Base-by-base conservation (phyloP, 2,888 invertebrate genomes). In the Dynastes grantii region DNA sequence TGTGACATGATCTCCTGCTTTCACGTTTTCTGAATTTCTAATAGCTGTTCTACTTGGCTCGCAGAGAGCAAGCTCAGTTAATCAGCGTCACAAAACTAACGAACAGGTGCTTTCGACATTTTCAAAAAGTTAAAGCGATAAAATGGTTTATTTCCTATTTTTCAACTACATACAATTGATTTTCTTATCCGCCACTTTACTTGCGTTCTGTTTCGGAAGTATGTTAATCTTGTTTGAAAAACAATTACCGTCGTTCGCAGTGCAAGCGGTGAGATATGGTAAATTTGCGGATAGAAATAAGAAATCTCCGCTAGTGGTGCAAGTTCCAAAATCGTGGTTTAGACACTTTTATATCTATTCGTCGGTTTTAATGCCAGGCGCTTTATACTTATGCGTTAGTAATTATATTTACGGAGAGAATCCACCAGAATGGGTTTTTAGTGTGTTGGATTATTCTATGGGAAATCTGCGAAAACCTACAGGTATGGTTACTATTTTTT, bases 261-360 rank as follows among this genome's bases (percentile, higher is more conserved):
- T 90, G 37, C 93, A 93, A 86, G 89, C 91, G 0, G 94, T 93
- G 86, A 91, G 92, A 32, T 95, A 95, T 88, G 96, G 96, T 13
- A 95, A 95, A 88, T 93, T 92, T 84, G 91, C 92, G 0, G 91
- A 92, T 81, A 91, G 91, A 84, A 91, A 91, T 0, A 45, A 6
- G 27, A 86, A 89, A 22, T 84, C 88, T 78, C 82, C 84, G 0
- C 61, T 90, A 1, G 83, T 91, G 29, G 37, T 92, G 22, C 94
- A 95, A 87, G 90, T 96, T 64, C 96, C 96, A 0, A 96, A 96
- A 88, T 90, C 93, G 65, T 95, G 93, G 91, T 97, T 96, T 85
- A 91, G 90, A 83, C 96, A 97, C 88, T 96, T 96, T 86, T 97
- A 97, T 86, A 85, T 93, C 5, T 93, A 94, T 85, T 93, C 95